Base-by-base conservation (phyloP, 2,888 invertebrate genomes). In the Macaria liturata region DNA sequence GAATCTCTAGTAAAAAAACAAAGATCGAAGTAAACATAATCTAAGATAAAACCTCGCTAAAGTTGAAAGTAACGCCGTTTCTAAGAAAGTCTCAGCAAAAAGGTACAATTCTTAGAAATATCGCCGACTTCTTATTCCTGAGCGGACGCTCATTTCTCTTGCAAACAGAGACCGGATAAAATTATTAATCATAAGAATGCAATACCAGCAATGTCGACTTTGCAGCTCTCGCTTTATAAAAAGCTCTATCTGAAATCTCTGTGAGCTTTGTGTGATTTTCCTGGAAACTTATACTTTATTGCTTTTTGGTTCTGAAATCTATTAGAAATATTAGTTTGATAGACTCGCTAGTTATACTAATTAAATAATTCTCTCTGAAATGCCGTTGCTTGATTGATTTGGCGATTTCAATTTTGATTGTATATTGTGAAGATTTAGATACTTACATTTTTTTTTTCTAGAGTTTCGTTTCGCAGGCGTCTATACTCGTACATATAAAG, bases 161-260 rank as follows among this genome's bases (percentile, higher is more conserved):
- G 57, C 49, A 58, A 54, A 47, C 43, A 43, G 54, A 48, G 51
- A 39, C 54, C 57, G 54, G 59, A 61, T 54, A 59, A 46, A 57
- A 56, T 54, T 58, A 60, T 63, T 62, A 59, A 59, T 61, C 63
- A 59, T 31, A 45, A 45, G 45, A 51, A 45, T 51, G 37, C 31
- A 51, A 50, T 43, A 32, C 44, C n/a, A 5, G 20, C 32, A 34
- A 34, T n/a, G 32, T 32, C 30, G 34, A 50, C 44, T 50, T 44
- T 44, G 8, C 34, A 31, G 31, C 45, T 37, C 9, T 5, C 20
- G 43, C 20, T 20, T 20, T 20, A 20, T 20, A 20, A 20, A 20
- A 20, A 4, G 32, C 45, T 45, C 30, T 30, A 45, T 30, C 4
- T 5, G 4, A 4, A 42, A n/a, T 0, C 6, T n/a, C 42, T 42